Percentiles rank a stretch among this genome's conserved stretches.
These are phyloP conservation scores for Gobiocypris rarus DNA, from an alignment of 2,113 vertebrate species.

Conservation along the genomic window DNA sequence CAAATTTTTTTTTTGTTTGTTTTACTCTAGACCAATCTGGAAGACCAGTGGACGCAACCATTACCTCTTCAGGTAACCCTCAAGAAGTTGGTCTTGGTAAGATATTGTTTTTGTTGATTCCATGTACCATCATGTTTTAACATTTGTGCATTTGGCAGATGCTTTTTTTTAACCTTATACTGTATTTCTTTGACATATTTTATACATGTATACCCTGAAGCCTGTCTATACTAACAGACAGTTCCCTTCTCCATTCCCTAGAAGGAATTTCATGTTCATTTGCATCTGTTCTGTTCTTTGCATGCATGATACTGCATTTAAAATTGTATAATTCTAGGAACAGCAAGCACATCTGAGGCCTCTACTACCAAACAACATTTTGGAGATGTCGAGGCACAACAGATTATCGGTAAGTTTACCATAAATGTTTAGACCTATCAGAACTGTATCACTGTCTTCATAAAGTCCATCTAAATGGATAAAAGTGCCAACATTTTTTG, in stretches of 20 bases:
- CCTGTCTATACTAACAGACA: neutral
- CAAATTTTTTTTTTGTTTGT: neutral
- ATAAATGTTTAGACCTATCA: neutral
- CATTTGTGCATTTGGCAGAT: too few species aligned
- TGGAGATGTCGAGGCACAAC: neutral
- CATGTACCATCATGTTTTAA: neutral
- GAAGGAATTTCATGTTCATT: neutral
- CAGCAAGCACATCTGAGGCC: too few species aligned
- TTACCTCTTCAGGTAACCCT: neutral
- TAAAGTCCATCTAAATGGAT: neutral
- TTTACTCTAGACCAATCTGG: neutral
- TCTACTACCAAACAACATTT: too few species aligned
- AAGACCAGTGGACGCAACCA: neutral
- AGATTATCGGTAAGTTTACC: constrained; percentile 4
- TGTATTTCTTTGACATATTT: neutral
- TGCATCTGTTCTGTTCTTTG: constrained; percentile 4
- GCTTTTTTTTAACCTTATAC: too few species aligned
- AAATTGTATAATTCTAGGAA: too few species aligned
- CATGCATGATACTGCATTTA: neutral
- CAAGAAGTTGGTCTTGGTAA: constrained; percentile 18
- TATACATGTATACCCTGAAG: neutral
- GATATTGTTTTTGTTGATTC: constrained; percentile 2
- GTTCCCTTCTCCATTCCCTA: neutral
- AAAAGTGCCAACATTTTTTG: too few species aligned
- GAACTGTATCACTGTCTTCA: too few species aligned